Conservation (phyloP, 2,797 vertebrate species). For the Aselliscus stoliczkanus region DNA sequence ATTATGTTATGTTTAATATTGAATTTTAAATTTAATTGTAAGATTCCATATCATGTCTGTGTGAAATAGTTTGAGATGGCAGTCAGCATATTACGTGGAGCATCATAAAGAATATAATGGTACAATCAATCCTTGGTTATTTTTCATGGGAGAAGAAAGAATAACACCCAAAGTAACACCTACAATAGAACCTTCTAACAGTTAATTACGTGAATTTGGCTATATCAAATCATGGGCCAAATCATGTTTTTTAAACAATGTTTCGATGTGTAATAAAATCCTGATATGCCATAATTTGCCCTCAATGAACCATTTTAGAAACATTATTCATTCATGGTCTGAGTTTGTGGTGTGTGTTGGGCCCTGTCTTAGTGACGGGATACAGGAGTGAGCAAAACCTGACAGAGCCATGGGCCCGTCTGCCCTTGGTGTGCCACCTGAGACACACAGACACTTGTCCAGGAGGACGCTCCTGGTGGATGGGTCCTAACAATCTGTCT, state of each 20-base stretch:
- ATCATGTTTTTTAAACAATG: not conserved
- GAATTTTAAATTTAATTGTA: conserved; percentile 4
- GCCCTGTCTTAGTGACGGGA: not conserved
- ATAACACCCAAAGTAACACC: not conserved
- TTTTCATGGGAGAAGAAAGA: conserved; percentile 9
- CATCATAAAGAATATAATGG: not conserved
- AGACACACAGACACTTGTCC: not conserved
- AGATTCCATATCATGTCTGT: not conserved
- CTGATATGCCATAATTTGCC: not conserved
- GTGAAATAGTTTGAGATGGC: not conserved
- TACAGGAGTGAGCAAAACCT: not conserved
- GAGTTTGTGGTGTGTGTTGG: not conserved
- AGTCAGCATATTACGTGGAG: not conserved
- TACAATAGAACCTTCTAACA: not conserved
- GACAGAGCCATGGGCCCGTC: not conserved
- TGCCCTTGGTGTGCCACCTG: not conserved
- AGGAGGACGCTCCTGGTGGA: not conserved
- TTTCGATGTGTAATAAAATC: not conserved
- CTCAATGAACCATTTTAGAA: not conserved
- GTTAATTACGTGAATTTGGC: not conserved
- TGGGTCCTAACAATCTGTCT: not conserved
- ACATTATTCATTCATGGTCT: not conserved
- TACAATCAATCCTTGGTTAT: not conserved
- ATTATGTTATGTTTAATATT: not conserved
- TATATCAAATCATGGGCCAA: not conserved